Conservation (phyloP, 2,113 vertebrate genomes). For the Catharus fuscescens region DNA sequence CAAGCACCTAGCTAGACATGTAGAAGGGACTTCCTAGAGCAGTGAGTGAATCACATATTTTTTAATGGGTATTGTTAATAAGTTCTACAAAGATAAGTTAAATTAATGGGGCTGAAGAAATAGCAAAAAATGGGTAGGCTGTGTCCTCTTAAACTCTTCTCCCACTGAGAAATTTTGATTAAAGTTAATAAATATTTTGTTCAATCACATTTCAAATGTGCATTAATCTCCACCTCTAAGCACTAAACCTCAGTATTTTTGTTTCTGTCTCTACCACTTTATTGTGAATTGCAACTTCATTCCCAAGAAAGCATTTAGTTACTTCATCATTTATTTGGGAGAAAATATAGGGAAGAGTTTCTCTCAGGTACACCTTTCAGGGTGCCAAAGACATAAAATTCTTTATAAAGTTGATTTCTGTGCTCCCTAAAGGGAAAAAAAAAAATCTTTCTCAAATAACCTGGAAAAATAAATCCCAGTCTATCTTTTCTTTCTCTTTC, state of each 20-base stretch:
- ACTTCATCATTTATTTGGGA: background rate
- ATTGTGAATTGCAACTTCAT: background rate
- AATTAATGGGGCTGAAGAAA: background rate
- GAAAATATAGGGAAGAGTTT: background rate
- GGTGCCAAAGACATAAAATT: background rate
- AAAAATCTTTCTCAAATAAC: slow-evolving; percentile 37
- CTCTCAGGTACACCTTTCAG: background rate
- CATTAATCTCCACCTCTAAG: background rate
- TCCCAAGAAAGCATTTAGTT: background rate
- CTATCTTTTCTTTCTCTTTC: slow-evolving; percentile 7
- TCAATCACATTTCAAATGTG: background rate
- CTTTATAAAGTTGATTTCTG: background rate
- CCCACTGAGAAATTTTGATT: background rate
- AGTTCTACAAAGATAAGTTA: background rate
- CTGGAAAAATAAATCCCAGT: slow-evolving; percentile 57
- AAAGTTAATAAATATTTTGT: background rate
- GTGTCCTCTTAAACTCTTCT: background rate
- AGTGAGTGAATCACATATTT: background rate
- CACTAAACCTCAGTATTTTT: background rate
- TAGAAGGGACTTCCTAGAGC: background rate
- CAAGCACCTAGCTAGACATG: background rate
- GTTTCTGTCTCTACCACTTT: background rate
- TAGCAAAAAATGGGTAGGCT: background rate
- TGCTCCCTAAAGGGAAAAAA: background rate
- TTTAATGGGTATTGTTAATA: background rate